phyloP scores from a whole-genome alignment of 2,888 invertebrate genomes.

The Cryptus viduatorius region DNA sequence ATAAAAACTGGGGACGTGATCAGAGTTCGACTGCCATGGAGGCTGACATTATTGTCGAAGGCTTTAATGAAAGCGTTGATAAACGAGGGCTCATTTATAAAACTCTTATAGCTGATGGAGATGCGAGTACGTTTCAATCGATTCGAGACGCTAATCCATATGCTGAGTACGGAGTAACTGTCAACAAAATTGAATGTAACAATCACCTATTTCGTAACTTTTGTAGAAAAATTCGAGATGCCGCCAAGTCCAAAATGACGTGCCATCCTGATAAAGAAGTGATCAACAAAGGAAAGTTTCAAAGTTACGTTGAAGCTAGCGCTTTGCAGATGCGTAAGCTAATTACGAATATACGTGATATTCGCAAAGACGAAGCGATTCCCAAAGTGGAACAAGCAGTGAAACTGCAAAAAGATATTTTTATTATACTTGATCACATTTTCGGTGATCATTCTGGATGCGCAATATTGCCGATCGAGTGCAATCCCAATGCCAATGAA shows the following conservation, averaged over 20 bases:
- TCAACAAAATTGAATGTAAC: slow-evolving; percentile 78
- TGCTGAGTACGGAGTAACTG: slow-evolving; percentile 57
- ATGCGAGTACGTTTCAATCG: slow-evolving; percentile 76
- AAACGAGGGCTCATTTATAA: slow-evolving; percentile 60
- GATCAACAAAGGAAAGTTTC: slow-evolving; percentile 11
- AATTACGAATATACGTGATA: slow-evolving; percentile 6
- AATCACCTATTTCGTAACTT: slow-evolving; percentile 76
- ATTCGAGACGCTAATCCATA: slow-evolving; percentile 73
- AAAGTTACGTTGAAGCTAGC: slow-evolving; percentile 21
- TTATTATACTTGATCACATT: slow-evolving; percentile 59
- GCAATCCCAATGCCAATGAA: background rate
- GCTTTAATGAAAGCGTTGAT: slow-evolving; percentile 51
- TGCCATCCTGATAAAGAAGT: background rate
- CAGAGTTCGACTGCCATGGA: slow-evolving; percentile 74
- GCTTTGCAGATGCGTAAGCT: slow-evolving; percentile 36
- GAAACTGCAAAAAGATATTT: slow-evolving; percentile 56
- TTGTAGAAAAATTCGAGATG: slow-evolving; percentile 51
- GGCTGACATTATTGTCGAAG: slow-evolving; percentile 54
- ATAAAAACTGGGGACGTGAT: slow-evolving; percentile 72
- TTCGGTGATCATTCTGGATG: slow-evolving; percentile 69
- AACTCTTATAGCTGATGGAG: slow-evolving; percentile 71
- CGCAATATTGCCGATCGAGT: background rate
- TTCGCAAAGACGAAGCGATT: slow-evolving; percentile 10
- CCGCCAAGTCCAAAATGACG: slow-evolving; percentile 4
- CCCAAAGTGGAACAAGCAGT: background rate